Evolutionary conservation across 1,140 invertebrate genomes (phyloP).

Genomic region (Cyclargus thomasi): DNA sequence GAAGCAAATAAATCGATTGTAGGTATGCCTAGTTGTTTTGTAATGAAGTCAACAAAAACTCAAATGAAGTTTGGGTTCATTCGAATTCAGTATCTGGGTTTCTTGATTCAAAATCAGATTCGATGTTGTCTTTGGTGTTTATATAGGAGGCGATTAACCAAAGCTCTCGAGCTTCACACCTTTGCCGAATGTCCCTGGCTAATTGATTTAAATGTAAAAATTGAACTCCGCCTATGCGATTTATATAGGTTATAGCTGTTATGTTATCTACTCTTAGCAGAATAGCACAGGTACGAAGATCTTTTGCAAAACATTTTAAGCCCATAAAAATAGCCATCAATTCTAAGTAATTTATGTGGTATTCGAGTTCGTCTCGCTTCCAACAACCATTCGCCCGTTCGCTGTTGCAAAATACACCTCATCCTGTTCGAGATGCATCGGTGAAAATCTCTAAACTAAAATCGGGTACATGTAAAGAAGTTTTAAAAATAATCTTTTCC

Average conservation of each 20-base stretch:
- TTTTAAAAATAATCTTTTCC: not conserved
- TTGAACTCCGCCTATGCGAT: not conserved
- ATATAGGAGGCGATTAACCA: conserved; percentile 16
- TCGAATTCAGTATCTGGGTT: conserved; percentile 18
- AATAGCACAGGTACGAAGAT: not conserved
- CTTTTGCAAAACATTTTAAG: not conserved
- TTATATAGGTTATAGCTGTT: conserved; percentile 9
- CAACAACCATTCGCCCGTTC: not conserved
- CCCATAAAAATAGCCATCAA: not conserved
- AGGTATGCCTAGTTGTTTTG: not conserved
- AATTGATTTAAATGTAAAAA: not conserved
- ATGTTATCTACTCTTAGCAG: conserved; percentile 1
- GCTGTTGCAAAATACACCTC: not conserved
- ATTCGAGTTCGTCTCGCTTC: not conserved
- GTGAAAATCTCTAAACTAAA: not conserved
- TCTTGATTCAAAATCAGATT: conserved; percentile 18
- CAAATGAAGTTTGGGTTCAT: conserved; percentile 3
- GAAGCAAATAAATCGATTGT: not conserved
- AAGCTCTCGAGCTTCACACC: not conserved
- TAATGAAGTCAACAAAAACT: too few species aligned
- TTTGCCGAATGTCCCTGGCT: not conserved
- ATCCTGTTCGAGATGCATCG: not conserved
- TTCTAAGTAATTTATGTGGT: not conserved
- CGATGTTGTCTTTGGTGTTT: conserved; percentile 10
- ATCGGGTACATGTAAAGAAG: too few species aligned